Conservation (phyloP, 1,140 invertebrate genomes). For the Bombyx mandarina region DNA sequence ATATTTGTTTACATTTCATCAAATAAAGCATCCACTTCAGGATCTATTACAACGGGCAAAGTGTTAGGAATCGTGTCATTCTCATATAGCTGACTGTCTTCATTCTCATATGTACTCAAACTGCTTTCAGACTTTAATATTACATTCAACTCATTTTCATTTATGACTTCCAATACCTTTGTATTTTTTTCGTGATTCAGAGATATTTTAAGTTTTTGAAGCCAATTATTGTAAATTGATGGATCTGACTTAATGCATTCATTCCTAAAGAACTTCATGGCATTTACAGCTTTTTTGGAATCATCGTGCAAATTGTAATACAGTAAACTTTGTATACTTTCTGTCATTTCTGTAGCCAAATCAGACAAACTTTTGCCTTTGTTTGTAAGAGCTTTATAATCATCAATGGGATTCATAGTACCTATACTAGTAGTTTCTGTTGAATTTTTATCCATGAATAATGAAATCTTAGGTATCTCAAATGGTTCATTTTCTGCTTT, state of each 20-base stretch:
- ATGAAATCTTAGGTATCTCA: slow-evolving; percentile 16
- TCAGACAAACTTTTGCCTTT: slow-evolving; percentile 33
- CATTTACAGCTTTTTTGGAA: slow-evolving; percentile 44
- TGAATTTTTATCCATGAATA: slow-evolving; percentile 9
- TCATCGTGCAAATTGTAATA: slow-evolving; percentile 47
- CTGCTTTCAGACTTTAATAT: slow-evolving; percentile 54
- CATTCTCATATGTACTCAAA: slow-evolving; percentile 35
- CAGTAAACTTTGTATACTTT: slow-evolving; percentile 55
- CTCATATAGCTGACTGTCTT: slow-evolving; percentile 49
- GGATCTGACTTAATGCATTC: slow-evolving; percentile 47
- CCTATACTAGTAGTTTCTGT: slow-evolving; percentile 33
- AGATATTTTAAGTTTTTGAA: slow-evolving; percentile 43
- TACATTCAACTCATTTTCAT: slow-evolving; percentile 39
- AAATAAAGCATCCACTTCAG: slow-evolving; percentile 58
- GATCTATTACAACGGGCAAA: slow-evolving; percentile 40
- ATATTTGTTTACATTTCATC: slow-evolving; percentile 42
- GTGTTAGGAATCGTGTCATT: slow-evolving; percentile 50
- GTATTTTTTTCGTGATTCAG: slow-evolving; percentile 36
- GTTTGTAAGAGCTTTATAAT: slow-evolving; percentile 42
- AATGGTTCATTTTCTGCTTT: neutral
- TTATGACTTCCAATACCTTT: slow-evolving; percentile 37
- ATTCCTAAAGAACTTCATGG: slow-evolving; percentile 40
- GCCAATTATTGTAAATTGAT: slow-evolving; percentile 54
- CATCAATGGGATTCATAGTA: slow-evolving; percentile 49
- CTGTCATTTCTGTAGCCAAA: slow-evolving; percentile 36